Evolutionary conservation across 2,113 vertebrate species (phyloP).

Genomic region (Rhizomys pruinosus): DNA sequence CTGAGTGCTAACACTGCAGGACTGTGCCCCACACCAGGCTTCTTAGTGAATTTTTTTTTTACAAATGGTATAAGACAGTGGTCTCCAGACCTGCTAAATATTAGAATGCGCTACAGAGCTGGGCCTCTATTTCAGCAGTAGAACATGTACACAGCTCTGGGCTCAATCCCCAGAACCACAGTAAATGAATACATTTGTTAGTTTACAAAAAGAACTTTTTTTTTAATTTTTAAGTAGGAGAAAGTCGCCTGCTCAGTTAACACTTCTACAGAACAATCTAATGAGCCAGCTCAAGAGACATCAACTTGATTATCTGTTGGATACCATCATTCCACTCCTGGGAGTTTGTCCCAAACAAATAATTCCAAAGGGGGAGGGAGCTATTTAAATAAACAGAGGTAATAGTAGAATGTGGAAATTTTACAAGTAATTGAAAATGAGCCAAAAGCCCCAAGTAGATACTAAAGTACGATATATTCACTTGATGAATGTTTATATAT

Average conservation of each 20-base stretch:
- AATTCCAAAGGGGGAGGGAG: neutral
- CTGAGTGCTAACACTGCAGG: neutral
- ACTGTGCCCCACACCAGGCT: neutral
- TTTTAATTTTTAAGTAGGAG: too few species aligned
- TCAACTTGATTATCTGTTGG: neutral
- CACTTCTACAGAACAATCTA: neutral
- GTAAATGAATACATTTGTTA: neutral
- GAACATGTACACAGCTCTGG: too few species aligned
- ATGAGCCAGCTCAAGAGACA: neutral
- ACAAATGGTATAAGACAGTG: neutral
- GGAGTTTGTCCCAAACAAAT: slow-evolving; percentile 30
- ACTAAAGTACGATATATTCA: slow-evolving; percentile 15
- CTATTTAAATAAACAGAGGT: neutral
- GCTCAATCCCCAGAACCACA: neutral
- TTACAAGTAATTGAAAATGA: slow-evolving; percentile 50
- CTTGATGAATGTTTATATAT: neutral
- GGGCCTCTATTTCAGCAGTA: neutral
- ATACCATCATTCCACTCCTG: neutral
- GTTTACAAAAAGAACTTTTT: too few species aligned
- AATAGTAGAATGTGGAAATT: neutral
- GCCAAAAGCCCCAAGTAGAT: neutral
- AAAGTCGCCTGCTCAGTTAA: too few species aligned
- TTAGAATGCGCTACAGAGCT: neutral
- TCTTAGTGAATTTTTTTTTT: too few species aligned
- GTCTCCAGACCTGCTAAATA: neutral